Base-by-base conservation (phyloP, 2,888 invertebrate genomes). In the Tenodera sinensis region DNA sequence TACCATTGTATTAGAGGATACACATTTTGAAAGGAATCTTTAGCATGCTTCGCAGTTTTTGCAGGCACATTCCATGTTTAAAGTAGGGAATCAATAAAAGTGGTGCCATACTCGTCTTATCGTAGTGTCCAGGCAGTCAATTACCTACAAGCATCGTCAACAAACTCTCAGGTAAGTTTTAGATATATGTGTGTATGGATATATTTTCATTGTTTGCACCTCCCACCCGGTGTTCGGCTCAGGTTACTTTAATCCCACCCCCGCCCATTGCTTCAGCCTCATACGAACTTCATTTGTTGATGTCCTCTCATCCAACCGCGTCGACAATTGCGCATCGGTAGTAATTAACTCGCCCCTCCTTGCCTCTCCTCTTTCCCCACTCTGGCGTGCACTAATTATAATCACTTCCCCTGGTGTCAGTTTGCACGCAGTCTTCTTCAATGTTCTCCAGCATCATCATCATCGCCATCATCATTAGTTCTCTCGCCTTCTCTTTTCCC, bases 241-340 rank as follows among this genome's bases (percentile, higher is more conserved):
- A 20, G 30, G 30, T 87, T 87, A 82, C 30, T 87, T 34, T 84
- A 84, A 84, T 34, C 47, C 34, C 27, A 42, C 47, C 42, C n/a
- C n/a, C 84, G 14, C 82, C 82, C 28, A 87, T 81, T 54, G 15
- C 54, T 54, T 2, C 54, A 15, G 54, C 54, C 86, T 87, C 83
- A 54, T 83, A 28, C 88, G 83, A 83, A 83, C 83, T 71, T 88
- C 88, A 42, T 89, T 89, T 89, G 89, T 86, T 89, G 86, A 86
- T 86, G 86, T 85, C 86, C 71, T 42, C 28, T 47, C 86, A 83
- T 85, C 82, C 42, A 89, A 89, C 89, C 89, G 89, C 89, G 89
- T 83, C 85, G 89, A 89, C 89, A 89, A 88, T 89, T 88, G 89
- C 87, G 85, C 89, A 89, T 88, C 88, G 89, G 88, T 30, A 89